Evolutionary conservation across 2,113 vertebrate species (phyloP).

Genomic region (Speoplatyrhinus poulsoni): DNA sequence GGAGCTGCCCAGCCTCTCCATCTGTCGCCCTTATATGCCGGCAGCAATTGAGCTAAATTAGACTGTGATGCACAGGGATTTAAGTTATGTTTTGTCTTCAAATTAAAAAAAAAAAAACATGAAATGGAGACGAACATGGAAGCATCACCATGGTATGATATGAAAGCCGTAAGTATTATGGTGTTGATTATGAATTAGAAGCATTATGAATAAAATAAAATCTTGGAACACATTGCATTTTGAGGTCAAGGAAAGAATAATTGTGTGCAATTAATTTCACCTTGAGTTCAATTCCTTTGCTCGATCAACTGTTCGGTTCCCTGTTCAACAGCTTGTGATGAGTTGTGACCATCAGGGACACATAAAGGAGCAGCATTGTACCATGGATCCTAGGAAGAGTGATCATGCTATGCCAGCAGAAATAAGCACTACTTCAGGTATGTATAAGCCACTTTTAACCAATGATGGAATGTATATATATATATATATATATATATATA

Average conservation of each 20-base stretch:
- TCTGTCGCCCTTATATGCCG: no score
- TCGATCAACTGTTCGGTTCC: background rate
- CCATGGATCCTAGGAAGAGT: conserved; percentile 19
- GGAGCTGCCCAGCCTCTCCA: no score
- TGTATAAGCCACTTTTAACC: background rate
- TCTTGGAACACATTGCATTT: no score
- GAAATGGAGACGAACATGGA: conserved; percentile 33
- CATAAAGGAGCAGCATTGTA: conserved; percentile 77
- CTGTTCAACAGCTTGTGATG: conserved; percentile 57
- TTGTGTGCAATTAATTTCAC: no score
- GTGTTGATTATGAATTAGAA: background rate
- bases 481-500: background rate
- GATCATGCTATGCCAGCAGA: conserved; percentile 17
- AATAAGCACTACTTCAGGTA: conserved; percentile 19
- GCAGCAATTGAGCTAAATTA: no score
- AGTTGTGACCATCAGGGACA: conserved; percentile 71
- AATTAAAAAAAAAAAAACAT: no score
- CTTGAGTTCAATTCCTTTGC: background rate
- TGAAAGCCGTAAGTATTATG: background rate
- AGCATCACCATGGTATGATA: conserved; percentile 39
- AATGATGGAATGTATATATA: background rate
- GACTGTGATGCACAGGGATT: no score
- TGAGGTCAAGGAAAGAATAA: no score
- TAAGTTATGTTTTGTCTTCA: no score
- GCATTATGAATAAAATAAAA: no score